Evolutionary conservation across 1,140 invertebrate genomes (phyloP), one percentile per base, ranked within the genome.

Genomic region (Parasteatoda tepidariorum): DNA sequence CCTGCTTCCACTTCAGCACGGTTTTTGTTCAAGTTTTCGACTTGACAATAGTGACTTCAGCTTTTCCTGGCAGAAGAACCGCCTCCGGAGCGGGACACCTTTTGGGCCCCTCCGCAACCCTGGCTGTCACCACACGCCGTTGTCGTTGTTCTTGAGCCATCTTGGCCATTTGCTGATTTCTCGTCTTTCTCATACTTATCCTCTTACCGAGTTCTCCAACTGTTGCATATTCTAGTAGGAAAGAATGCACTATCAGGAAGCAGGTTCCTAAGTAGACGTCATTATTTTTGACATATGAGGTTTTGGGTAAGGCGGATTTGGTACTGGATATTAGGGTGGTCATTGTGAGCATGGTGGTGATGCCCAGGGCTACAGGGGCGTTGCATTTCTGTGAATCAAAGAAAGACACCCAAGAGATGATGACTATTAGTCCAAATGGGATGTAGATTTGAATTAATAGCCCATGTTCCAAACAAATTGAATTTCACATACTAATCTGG

Each of bases 381-480:
- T 98, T 86, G 97, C 97, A 90, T 97, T 97, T 88, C 96, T 92
- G 91, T 97, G 94, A 88, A 95, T 91, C 95, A 95, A 90, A 97
- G 92, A 97, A 97, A 88, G 95, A 96, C 88, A 99, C 97, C 97
- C 97, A 99, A 86, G 96, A 98, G 91, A 99, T 98, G 90, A 98
- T 97, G 89, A 99, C 97, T 90, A 99, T 98, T 88, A 99, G 93
- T 89, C 96, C 95, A 89, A 96, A 98, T 86, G 97, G 97, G 91
- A 99, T 98, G 92, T 99, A 98, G 90, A 99, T 99, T 91, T 99
- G 97, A 99, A 92, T 92, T 99, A 99, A 92, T 99, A 99, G 87
- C 97, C 97, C 95, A 99, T 97, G 87, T 96, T 98, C 85, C 97
- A 93, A 82, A 97, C 96, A 91, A 99, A 97, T 90, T 97, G 96